phyloP scores from a whole-genome alignment of 2,888 invertebrate species.

The Drosophila meridiana region DNA sequence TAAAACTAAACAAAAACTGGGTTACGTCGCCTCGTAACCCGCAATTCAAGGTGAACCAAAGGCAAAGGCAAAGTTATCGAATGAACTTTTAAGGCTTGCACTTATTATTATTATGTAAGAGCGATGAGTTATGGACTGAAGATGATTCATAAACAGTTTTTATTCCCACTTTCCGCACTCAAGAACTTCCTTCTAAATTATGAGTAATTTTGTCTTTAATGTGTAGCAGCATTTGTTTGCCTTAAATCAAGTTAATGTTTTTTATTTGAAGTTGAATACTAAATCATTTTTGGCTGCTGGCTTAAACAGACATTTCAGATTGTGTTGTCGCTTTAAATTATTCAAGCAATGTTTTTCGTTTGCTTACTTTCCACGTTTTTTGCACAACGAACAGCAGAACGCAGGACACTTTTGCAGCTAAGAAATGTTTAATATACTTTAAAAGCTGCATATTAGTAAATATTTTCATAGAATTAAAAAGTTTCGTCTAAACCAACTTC shows the following conservation, averaged over 20 bases:
- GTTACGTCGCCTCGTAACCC: conserved; percentile 28
- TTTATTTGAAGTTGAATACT: not conserved
- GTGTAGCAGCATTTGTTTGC: not conserved
- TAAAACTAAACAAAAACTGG: conserved; percentile 64
- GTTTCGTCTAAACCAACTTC: not conserved
- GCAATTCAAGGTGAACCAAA: conserved; percentile 43
- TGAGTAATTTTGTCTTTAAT: not conserved
- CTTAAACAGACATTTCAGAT: not conserved
- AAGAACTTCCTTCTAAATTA: not conserved
- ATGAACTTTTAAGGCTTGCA: not conserved
- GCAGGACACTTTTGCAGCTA: not conserved
- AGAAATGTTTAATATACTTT: not conserved
- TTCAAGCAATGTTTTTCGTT: conserved; percentile 13
- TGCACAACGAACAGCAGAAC: conserved; percentile 10
- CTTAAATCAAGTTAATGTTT: not conserved
- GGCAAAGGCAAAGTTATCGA: conserved; percentile 17
- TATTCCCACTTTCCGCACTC: not conserved
- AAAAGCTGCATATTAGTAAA: not conserved
- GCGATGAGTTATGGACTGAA: not conserved
- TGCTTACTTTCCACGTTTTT: conserved; percentile 29
- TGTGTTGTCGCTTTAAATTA: conserved; percentile 13
- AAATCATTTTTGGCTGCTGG: not conserved
- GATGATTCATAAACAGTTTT: not conserved
- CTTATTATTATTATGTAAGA: conserved; percentile 25
- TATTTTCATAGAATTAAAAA: not conserved